These are phyloP conservation scores for Rhynchotus rufescens DNA, from an alignment of 2,797 vertebrate species.

Conservation along the genomic window DNA sequence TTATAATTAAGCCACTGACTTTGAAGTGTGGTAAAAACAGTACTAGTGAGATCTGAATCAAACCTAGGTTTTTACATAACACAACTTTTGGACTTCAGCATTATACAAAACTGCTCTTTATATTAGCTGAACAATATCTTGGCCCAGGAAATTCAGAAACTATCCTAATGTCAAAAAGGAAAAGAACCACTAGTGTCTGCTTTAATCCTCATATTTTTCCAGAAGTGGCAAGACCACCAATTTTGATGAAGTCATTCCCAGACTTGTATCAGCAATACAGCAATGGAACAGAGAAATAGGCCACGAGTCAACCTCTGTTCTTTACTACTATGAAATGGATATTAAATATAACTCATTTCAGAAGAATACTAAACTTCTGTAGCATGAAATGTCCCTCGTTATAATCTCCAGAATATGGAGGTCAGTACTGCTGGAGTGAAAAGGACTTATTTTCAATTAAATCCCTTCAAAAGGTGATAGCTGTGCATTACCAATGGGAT, in stretches of 20 bases:
- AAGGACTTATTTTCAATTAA: constrained; percentile 41
- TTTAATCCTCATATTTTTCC: not conserved
- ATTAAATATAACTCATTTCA: constrained; percentile 20
- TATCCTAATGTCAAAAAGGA: not conserved
- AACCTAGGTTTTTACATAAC: not conserved
- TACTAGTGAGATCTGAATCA: not conserved
- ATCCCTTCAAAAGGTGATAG: constrained; percentile 39
- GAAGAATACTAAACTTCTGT: constrained; percentile 33
- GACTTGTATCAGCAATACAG: not conserved
- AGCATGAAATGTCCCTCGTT: constrained; percentile 10
- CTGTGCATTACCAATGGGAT: not conserved
- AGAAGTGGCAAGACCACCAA: not conserved
- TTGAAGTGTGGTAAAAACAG: not conserved
- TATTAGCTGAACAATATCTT: not conserved
- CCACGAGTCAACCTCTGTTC: not conserved
- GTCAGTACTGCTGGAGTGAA: constrained; percentile 26
- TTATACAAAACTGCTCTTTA: not conserved
- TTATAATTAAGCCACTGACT: not conserved
- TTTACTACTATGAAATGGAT: constrained; percentile 8
- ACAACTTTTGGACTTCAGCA: not conserved
- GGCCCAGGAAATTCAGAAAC: not conserved
- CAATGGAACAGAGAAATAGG: not conserved
- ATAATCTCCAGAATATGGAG: constrained; percentile 33
- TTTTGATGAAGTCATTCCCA: constrained; percentile 38
- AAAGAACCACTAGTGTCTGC: not conserved